A percentile compares a stretch with the other conserved stretches of the same genome.
Evolutionary conservation across 2,888 invertebrate genomes (phyloP).

Genomic region (Limnephilus rhombicus): DNA sequence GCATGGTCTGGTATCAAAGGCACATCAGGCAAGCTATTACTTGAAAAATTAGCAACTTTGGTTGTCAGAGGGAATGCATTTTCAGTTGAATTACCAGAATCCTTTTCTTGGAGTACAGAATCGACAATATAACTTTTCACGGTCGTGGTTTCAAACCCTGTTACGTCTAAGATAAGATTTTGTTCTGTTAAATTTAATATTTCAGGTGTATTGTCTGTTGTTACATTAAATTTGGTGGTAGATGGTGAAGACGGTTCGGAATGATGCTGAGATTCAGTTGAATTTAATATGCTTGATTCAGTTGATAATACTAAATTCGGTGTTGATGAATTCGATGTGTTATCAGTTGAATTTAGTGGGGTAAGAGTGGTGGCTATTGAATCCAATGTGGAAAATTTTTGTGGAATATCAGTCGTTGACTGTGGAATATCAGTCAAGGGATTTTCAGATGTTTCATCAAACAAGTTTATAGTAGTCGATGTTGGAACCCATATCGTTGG

Average conservation of each 20-base stretch:
- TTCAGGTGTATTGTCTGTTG: background rate
- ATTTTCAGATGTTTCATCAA: background rate
- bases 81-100: background rate
- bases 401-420: background rate
- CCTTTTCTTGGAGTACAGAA: background rate
- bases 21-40: background rate
- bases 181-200: background rate
- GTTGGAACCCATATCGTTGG: too few species aligned
- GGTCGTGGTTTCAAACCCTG: background rate
- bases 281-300: conserved; percentile 3
- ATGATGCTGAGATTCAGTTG: background rate
- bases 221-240: background rate
- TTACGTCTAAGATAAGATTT: background rate
- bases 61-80: background rate
- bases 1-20: background rate
- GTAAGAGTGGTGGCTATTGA: background rate
- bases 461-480: too few species aligned
- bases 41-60: conserved; percentile 15
- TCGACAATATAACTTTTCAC: background rate
- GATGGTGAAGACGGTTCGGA: background rate
- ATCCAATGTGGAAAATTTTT: background rate
- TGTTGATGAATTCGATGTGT: background rate
- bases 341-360: background rate
- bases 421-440: background rate
- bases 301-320: background rate